Evolutionary conservation across 2,797 vertebrate genomes (phyloP).

Genomic region (Garrulus glandarius): DNA sequence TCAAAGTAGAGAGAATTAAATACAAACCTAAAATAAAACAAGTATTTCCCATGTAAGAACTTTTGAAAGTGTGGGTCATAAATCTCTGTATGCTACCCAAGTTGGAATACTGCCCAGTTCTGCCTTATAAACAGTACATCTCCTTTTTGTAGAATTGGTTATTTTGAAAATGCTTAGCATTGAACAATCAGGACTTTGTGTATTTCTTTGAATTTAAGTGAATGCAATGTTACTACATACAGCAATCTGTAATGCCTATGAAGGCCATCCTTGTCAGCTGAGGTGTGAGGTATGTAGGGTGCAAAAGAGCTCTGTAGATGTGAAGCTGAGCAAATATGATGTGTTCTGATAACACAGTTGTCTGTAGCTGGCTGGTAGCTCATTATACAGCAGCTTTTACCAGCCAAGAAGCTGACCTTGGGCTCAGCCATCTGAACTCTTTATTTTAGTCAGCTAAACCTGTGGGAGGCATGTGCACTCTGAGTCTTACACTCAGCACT

Average conservation of each 20-base stretch:
- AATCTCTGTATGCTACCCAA: not conserved
- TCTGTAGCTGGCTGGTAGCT: not conserved
- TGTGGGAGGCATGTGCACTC: not conserved
- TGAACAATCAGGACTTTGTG: rapidly evolving
- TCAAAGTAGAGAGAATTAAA: not conserved
- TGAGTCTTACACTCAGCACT: not conserved
- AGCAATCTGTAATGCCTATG: not conserved
- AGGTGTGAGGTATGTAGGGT: not conserved
- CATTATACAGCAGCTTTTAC: not conserved
- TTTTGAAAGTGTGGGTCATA: not conserved
- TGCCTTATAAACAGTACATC: not conserved
- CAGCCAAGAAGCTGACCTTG: not conserved
- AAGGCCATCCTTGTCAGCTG: not conserved
- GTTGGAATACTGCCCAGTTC: not conserved
- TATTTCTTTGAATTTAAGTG: not conserved
- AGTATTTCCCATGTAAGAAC: not conserved
- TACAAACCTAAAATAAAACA: not conserved
- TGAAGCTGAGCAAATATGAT: rapidly evolving
- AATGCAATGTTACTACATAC: not conserved
- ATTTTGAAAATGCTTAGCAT: not conserved
- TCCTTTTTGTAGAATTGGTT: not conserved
- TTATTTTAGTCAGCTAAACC: not conserved
- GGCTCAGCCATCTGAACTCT: not conserved
- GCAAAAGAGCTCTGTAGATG: not conserved
- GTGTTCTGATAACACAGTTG: not conserved